Conservation (phyloP, 2,888 invertebrate species). For the Ennomos fuscantarius region DNA sequence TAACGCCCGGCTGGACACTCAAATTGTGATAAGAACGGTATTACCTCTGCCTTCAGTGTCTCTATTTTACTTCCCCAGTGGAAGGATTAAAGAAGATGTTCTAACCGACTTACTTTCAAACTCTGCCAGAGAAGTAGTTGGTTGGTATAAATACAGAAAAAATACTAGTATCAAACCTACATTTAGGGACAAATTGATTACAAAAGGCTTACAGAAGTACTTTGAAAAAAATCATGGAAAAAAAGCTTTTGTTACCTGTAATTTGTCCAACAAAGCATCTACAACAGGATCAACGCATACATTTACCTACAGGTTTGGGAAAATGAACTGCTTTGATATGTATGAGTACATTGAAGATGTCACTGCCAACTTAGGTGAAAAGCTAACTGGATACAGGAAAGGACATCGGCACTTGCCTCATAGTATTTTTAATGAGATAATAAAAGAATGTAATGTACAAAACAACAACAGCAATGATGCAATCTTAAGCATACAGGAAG, state of each 20-base stretch:
- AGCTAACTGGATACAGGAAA: conserved; percentile 77
- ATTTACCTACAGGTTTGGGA: conserved; percentile 86
- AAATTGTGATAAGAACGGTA: conserved; percentile 86
- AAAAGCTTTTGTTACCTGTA: conserved; percentile 87
- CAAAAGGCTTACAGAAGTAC: conserved; percentile 85
- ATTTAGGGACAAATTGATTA: conserved; percentile 86
- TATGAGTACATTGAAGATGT: conserved; percentile 82
- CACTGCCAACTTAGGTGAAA: conserved; percentile 83
- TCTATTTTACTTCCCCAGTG: conserved; percentile 84
- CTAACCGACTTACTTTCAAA: conserved; percentile 80
- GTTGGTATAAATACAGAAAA: conserved; percentile 88
- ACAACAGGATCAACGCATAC: conserved; percentile 85
- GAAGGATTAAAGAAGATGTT: conserved; percentile 83
- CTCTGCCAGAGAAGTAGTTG: conserved; percentile 85
- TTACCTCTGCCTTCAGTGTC: conserved; percentile 85
- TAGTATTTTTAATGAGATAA: conserved; percentile 73
- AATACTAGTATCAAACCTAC: conserved; percentile 83
- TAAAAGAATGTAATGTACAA: conserved; percentile 71
- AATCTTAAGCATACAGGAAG: conserved; percentile 73
- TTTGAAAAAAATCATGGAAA: conserved; percentile 82
- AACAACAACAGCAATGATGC: conserved; percentile 70
- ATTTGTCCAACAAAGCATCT: conserved; percentile 82
- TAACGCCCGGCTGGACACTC: conserved; percentile 85
- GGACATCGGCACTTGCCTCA: conserved; percentile 62
- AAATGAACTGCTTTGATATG: conserved; percentile 81